Conservation (phyloP, 2,113 vertebrate species). For the Stigmatopora nigra region DNA sequence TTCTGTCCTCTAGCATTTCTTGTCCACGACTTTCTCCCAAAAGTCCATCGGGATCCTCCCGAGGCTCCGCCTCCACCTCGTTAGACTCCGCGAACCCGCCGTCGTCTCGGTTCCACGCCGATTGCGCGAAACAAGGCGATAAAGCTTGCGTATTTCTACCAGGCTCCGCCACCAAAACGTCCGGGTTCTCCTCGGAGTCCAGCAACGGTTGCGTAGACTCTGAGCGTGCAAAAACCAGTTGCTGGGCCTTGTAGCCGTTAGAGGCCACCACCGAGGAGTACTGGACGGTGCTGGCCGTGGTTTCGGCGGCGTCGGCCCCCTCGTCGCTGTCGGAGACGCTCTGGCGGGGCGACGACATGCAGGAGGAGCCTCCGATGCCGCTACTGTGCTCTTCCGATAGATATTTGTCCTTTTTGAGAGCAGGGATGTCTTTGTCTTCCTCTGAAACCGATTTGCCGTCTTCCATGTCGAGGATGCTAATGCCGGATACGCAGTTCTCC, state of each 20-base stretch:
- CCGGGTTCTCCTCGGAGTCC: constrained; percentile 81
- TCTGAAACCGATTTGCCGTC: constrained; percentile 77
- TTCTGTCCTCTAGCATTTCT: constrained; percentile 39
- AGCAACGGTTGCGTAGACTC: constrained; percentile 94
- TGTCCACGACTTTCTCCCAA: constrained; percentile 57
- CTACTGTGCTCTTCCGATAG: constrained; percentile 93
- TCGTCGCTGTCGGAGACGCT: constrained; percentile 91
- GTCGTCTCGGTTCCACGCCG: constrained; percentile 36
- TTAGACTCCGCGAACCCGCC: constrained; percentile 42
- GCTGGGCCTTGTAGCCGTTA: constrained; percentile 79
- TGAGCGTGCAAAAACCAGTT: constrained; percentile 81
- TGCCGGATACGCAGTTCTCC: constrained; percentile 79
- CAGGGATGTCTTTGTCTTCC: constrained; percentile 78
- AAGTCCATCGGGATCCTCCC: constrained; percentile 46
- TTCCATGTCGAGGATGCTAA: constrained; percentile 86
- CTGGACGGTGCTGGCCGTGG: constrained; percentile 86
- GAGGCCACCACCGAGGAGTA: constrained; percentile 88
- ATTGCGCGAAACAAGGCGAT: constrained; percentile 59
- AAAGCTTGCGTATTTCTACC: constrained; percentile 64
- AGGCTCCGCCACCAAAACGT: constrained; percentile 46
- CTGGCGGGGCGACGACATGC: constrained; percentile 92
- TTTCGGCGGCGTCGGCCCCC: constrained; percentile 80
- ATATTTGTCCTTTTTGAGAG: constrained; percentile 87
- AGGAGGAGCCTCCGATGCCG: constrained; percentile 92
- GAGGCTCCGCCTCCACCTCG: constrained; percentile 62